These are phyloP conservation scores for Lampris megalopsis DNA, from an alignment of 2,113 vertebrate species.

Conservation along the genomic window DNA sequence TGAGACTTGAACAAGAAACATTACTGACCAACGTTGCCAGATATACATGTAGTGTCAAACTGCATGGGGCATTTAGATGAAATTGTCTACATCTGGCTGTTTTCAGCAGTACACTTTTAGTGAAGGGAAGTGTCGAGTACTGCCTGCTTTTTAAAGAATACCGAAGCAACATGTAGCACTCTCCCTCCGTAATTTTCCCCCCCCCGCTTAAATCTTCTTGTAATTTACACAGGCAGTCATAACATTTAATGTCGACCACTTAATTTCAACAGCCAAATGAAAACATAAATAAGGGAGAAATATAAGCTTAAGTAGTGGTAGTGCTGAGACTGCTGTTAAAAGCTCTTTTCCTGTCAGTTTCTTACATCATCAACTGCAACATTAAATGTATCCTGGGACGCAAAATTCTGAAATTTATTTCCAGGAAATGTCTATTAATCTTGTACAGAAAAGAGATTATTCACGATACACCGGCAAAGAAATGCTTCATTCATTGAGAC, in stretches of 20 bases:
- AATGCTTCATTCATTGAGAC: conserved; percentile 9
- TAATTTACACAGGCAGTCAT: conserved; percentile 66
- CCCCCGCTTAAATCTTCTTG: conserved; percentile 58
- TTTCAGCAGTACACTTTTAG: conserved; percentile 36
- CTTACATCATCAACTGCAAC: conserved; percentile 34
- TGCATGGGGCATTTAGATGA: conserved; percentile 31
- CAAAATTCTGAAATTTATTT: conserved; percentile 21
- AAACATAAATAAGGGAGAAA: conserved; percentile 70
- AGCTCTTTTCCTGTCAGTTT: conserved; percentile 51
- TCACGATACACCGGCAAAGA: conserved; percentile 1
- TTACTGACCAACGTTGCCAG: conserved; percentile 58
- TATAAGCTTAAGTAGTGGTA: conserved; percentile 48
- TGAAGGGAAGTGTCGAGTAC: conserved; percentile 21
- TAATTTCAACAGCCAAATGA: conserved; percentile 59
- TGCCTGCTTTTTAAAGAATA: background rate
- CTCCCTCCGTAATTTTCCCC: conserved; percentile 31
- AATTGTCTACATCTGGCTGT: conserved; percentile 27
- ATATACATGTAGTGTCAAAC: conserved; percentile 49
- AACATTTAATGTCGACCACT: conserved; percentile 64
- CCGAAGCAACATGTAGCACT: background rate
- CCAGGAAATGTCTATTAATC: conserved; percentile 23
- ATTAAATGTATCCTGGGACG: conserved; percentile 26
- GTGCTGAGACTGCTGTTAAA: conserved; percentile 35
- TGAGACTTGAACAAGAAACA: conserved; percentile 61
- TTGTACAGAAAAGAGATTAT: conserved; percentile 6